Evolutionary conservation across 2,113 vertebrate species (phyloP), one percentile per base, ranked within the genome.

Genomic region (Siphamia tubifer): DNA sequence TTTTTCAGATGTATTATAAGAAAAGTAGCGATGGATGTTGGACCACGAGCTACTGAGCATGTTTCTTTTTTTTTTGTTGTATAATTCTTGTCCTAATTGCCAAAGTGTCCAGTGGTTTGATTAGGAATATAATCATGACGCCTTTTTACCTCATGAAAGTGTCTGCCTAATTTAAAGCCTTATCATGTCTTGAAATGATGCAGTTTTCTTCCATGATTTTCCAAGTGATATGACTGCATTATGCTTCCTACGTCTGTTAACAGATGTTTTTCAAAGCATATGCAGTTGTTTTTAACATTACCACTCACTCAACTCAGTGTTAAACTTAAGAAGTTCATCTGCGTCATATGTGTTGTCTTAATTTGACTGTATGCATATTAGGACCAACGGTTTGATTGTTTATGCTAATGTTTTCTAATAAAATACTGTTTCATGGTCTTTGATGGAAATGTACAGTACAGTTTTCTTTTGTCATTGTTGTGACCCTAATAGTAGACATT

Each of bases 391-490:
- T 61, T 23, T 43, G 36, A 42, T 67, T 66, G 53, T 78, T 61
- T 66, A 56, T 81, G 71, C 16, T 73, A 24, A 48, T 74, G 71
- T 80, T 83, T 85, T 82, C 65, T 80, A 84, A 85, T 82, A 76
- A 87, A 87, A 87, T 65, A 27, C 54, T 20, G 51, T 77, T 63
- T 81, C n/a, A 69, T 52, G 28, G 61, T 73, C 25, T 75, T 62
- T 74, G 24, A 65, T 45, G 27, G 31, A 16, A 17, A 15, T 35
- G 2, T 2, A 20, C 2, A n/a, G 30, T 24, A 20, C 15, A 49
- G 1, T 44, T n/a, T 25, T 23, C 4, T 15, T 20, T 6, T 13
- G 23, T 24, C 13, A 16, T 4, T 28, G 31, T 30, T 11, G 1
- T 17, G 8, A 8, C 8, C 16, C n/a, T n/a, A n/a, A n/a, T n/a